Evolutionary conservation across 1,140 invertebrate species (phyloP).

Genomic region (Armadillidium nasatum): DNA sequence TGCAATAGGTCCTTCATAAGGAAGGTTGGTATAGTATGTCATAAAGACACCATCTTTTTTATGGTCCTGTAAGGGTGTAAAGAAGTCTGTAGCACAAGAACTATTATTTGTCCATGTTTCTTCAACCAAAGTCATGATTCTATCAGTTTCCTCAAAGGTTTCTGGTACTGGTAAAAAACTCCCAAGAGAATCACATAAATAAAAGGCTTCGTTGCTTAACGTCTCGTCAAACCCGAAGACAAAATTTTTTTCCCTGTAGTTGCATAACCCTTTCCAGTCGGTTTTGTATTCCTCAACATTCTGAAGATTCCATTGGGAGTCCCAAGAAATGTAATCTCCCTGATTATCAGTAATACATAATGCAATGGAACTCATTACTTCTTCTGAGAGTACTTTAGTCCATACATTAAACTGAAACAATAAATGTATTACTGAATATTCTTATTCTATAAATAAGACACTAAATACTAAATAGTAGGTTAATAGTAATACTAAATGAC

Average conservation of each 20-base stretch:
- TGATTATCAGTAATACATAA: constrained; percentile 8
- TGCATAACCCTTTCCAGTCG: background rate
- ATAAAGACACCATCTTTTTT: constrained; percentile 26
- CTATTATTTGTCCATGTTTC: too few species aligned
- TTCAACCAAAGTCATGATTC: too few species aligned
- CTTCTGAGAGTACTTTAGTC: constrained; percentile 5
- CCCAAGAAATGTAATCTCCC: constrained; percentile 18
- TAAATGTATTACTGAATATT: too few species aligned
- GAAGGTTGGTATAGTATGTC: constrained; percentile 25
- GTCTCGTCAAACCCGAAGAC: background rate
- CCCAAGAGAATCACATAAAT: constrained; percentile 25
- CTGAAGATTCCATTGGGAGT: background rate
- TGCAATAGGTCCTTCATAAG: too few species aligned
- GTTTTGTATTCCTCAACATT: background rate
- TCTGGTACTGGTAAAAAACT: constrained; percentile 18
- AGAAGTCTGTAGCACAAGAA: too few species aligned
- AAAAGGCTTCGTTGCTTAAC: background rate
- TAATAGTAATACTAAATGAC: too few species aligned
- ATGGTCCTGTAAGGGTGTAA: constrained; percentile 17
- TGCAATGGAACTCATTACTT: constrained; percentile 14
- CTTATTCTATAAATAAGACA: too few species aligned
- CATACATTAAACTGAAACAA: constrained; percentile 26
- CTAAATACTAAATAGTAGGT: too few species aligned
- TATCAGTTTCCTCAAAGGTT: too few species aligned
- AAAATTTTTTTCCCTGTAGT: background rate